Evolutionary conservation across 2,888 invertebrate genomes (phyloP).

Genomic region (Entomobrya multifasciata): DNA sequence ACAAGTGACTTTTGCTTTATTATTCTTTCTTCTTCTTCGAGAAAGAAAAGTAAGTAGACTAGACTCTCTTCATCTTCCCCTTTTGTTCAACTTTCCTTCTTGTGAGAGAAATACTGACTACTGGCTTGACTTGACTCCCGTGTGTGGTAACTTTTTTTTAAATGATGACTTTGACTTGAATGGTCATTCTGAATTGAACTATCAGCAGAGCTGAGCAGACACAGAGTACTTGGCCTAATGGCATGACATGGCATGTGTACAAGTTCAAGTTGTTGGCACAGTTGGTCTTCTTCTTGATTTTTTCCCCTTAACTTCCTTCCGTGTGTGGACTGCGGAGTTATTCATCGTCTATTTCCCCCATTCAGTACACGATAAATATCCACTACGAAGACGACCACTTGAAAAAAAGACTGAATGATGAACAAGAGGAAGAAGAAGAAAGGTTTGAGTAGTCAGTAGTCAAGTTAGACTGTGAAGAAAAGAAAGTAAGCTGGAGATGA

Average conservation of each 20-base stretch:
- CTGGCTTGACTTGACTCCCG: neutral
- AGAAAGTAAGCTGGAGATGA: constrained; percentile 17
- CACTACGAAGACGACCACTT: constrained; percentile 49
- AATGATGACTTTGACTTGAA: constrained; percentile 56
- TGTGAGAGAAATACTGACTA: constrained; percentile 9
- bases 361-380: constrained; percentile 46
- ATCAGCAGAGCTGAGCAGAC: constrained; percentile 38
- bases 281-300: constrained; percentile 31
- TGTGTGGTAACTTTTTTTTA: constrained; percentile 46
- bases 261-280: constrained; percentile 52
- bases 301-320: constrained; percentile 61
- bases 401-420: constrained; percentile 47
- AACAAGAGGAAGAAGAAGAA: constrained; percentile 26
- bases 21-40: too few species aligned
- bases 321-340: constrained; percentile 41
- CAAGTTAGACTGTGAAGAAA: constrained; percentile 37
- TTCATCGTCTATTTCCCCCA: constrained; percentile 56
- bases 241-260: constrained; percentile 39
- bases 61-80: constrained; percentile 9
- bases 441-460: constrained; percentile 37
- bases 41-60: constrained; percentile 28
- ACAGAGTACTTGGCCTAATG: constrained; percentile 50
- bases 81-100: constrained; percentile 36
- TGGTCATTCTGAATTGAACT: constrained; percentile 54
- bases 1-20: constrained; percentile 67